Evolutionary conservation across 2,888 invertebrate genomes (phyloP), one percentile per base, ranked within the genome.

Genomic region (Cataglyphis rosenhaueri): DNA sequence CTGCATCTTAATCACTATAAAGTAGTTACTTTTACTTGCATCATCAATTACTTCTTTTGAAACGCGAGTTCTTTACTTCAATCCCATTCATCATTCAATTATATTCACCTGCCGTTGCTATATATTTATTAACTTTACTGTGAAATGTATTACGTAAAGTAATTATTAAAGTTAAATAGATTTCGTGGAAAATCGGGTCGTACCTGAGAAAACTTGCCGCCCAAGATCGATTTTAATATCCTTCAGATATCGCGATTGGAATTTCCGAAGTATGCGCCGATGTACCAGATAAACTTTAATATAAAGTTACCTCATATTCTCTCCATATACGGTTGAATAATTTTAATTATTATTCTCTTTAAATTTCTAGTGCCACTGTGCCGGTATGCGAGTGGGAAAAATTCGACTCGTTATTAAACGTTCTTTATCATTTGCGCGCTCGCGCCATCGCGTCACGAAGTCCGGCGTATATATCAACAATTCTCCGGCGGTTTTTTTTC

Each of bases 221-320:
- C 62, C 64, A 65, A 82, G 83, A 86, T 89, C 84, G 85, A 89
- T 85, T 86, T 89, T 89, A 85, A 89, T 89, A 88, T 86, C 84
- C 81, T 66, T 35, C 83, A 81, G 84, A 84, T 89, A 89, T 89
- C 84, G 84, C 82, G 55, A 81, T 62, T 81, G 79, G 73, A 73
- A 85, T 82, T 83, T 81, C 66, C 79, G 38, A 82, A 82, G 81
- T 85, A 74, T 82, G 71, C 82, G 38, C 35, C 79, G 79, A 75
- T 82, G 62, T 82, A 64, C 64, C 52, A 52, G 71, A 85, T 84
- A 76, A 89, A 89, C 86, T 85, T 89, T 84, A n/a, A 84, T 85
- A 81, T 48, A 61, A 89, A 89, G 88, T 89, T 89, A 81, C 59
- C 75, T 65, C 70, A 70, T 74, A 73, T 62, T 64, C 81, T 64